phyloP scores from a whole-genome alignment of 2,113 vertebrate genomes.

The Pedionomus torquatus region DNA sequence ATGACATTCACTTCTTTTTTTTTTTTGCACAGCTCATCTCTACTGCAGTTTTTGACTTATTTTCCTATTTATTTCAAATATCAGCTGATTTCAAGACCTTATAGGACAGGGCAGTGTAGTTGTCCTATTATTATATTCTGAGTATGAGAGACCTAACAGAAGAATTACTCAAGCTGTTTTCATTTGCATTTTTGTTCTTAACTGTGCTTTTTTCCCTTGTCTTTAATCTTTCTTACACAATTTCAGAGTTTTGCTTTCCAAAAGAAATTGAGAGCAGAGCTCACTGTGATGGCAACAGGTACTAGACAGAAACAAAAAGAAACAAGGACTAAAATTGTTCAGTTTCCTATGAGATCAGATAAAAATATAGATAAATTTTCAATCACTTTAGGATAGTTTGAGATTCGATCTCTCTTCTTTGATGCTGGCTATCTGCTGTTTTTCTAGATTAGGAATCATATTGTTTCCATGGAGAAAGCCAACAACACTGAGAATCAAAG shows the following conservation, averaged over 20 bases:
- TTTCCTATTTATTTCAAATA: conserved; percentile 44
- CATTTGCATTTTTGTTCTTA: not conserved
- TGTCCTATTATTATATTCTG: not conserved
- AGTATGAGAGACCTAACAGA: not conserved
- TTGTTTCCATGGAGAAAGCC: not conserved
- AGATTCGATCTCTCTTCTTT: conserved; percentile 15
- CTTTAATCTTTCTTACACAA: conserved; percentile 2
- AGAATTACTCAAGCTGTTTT: not conserved
- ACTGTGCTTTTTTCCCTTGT: not conserved
- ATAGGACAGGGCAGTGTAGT: not conserved
- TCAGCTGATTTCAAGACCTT: conserved; percentile 21
- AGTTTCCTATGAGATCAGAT: not conserved
- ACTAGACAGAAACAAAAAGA: not conserved
- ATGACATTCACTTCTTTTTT: not conserved
- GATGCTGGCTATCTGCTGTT: not conserved
- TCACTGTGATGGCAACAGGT: not conserved
- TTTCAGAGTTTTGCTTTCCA: not conserved
- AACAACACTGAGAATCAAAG: not conserved
- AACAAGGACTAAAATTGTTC: not conserved
- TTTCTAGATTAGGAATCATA: conserved; percentile 8
- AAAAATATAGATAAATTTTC: conserved; percentile 18
- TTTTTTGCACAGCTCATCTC: not conserved
- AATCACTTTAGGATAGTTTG: not conserved
- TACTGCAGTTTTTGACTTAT: not conserved
- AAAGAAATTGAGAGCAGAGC: not conserved